These are phyloP conservation scores for Pelodytes ibericus DNA, from an alignment of 2,797 vertebrate species.

Conservation along the genomic window DNA sequence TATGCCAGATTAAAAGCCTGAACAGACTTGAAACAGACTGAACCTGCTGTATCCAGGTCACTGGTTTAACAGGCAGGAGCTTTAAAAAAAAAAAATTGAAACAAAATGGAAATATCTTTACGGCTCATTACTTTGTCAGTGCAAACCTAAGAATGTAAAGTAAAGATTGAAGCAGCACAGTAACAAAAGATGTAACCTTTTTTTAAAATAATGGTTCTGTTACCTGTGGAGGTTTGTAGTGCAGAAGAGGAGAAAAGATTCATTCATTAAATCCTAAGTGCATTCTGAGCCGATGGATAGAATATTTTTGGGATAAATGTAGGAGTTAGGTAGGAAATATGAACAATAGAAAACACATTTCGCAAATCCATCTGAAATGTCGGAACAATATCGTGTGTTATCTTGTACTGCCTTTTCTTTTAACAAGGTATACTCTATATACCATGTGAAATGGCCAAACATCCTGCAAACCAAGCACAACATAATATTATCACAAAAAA, in stretches of 20 bases:
- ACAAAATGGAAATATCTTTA: constrained; percentile 39
- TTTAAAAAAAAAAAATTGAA: too few species aligned
- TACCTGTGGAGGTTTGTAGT: constrained; percentile 12
- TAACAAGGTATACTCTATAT: background rate
- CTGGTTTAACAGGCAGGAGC: constrained; percentile 25
- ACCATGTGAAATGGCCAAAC: background rate
- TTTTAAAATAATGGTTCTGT: constrained; percentile 29
- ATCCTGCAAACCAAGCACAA: too few species aligned
- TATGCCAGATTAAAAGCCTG: constrained; percentile 27
- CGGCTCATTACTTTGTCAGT: constrained; percentile 38
- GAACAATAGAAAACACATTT: constrained; percentile 1
- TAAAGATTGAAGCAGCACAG: background rate
- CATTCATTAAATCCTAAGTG: constrained; percentile 19
- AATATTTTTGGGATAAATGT: background rate
- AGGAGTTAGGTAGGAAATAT: constrained; percentile 4
- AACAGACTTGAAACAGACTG: background rate
- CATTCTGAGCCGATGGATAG: background rate
- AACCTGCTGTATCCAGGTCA: constrained; percentile 41
- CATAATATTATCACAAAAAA: background rate
- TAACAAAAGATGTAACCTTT: constrained; percentile 44
- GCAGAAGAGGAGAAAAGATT: background rate
- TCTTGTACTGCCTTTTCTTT: constrained; percentile 1
- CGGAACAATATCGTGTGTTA: constrained; percentile 12
- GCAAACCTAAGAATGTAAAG: constrained; percentile 17
- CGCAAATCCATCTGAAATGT: constrained; percentile 21